phyloP scores from a whole-genome alignment of 2,888 invertebrate species.

The Cremastobaeus sp. region DNA sequence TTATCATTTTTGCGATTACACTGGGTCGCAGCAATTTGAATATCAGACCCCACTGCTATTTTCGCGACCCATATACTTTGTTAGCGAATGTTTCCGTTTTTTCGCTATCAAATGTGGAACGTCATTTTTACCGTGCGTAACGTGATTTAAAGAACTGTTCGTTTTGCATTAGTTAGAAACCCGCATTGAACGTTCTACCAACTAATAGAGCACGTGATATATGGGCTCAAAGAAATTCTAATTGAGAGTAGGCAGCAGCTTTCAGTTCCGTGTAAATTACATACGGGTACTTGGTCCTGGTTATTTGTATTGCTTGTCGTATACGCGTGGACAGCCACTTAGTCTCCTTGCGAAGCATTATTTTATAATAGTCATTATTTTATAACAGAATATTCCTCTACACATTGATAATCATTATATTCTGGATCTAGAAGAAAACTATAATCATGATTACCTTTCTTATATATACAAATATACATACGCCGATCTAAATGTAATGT shows the following conservation, averaged over 20 bases:
- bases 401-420: too few species aligned
- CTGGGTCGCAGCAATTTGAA: constrained; percentile 16
- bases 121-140: constrained; percentile 37
- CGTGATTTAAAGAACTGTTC: constrained; percentile 57
- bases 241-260: constrained; percentile 68
- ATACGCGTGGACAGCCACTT: constrained; percentile 32
- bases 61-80: constrained; percentile 4
- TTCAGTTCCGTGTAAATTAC: constrained; percentile 59
- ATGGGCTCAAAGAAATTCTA: constrained; percentile 75
- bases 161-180: constrained; percentile 58
- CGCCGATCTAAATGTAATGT: too few species aligned
- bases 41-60: constrained; percentile 21
- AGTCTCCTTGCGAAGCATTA: too few species aligned
- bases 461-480: too few species aligned
- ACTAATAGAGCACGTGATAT: constrained; percentile 63
- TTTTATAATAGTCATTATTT: too few species aligned
- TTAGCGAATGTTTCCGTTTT: constrained; percentile 9
- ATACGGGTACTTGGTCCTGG: constrained; percentile 57
- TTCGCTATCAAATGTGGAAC: constrained; percentile 38
- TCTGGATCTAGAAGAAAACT: too few species aligned
- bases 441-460: too few species aligned
- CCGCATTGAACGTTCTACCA: constrained; percentile 61
- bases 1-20: constrained; percentile 43
- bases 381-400: too few species aligned
- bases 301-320: constrained; percentile 47